phyloP scores from a whole-genome alignment of 2,113 vertebrate genomes.

The Corythornis madagascariensis region DNA sequence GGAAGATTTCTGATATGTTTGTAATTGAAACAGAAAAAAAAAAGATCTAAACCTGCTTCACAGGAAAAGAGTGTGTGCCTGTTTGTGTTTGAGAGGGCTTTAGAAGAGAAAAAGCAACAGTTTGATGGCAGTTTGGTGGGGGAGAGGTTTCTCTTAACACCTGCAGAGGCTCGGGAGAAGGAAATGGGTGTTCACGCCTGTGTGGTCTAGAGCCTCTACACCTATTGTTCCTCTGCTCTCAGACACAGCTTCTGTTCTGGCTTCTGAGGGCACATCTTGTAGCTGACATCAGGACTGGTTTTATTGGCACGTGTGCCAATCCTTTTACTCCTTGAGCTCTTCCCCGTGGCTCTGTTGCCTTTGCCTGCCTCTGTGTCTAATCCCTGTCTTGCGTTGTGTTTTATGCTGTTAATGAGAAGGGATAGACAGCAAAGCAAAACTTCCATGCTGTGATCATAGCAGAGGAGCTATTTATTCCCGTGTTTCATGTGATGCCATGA shows the following conservation, averaged over 20 bases:
- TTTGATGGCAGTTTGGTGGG: constrained; percentile 53
- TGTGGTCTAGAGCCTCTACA: neutral
- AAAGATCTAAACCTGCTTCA: neutral
- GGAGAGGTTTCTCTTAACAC: constrained; percentile 44
- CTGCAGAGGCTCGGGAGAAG: constrained; percentile 11
- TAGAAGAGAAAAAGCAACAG: constrained; percentile 38
- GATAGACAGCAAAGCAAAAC: constrained; percentile 48
- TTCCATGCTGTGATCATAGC: constrained; percentile 37
- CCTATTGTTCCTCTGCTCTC: neutral
- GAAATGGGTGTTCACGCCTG: neutral
- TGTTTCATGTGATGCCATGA: constrained; percentile 52
- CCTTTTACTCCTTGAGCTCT: neutral
- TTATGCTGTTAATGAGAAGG: constrained; percentile 41
- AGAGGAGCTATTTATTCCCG: constrained; percentile 44
- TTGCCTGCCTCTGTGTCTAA: constrained; percentile 19
- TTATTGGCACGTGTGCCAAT: neutral
- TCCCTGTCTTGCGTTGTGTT: neutral
- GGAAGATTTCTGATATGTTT: constrained; percentile 51
- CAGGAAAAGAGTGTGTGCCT: constrained; percentile 22
- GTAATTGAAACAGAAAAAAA: constrained; percentile 52
- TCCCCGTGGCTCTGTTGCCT: neutral
- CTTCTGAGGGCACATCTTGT: neutral
- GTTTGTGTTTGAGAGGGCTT: constrained; percentile 11
- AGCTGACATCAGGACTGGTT: neutral
- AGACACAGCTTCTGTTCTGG: neutral